phyloP scores from a whole-genome alignment of 1,140 invertebrate genomes.

The Tetramorium alpestre region DNA sequence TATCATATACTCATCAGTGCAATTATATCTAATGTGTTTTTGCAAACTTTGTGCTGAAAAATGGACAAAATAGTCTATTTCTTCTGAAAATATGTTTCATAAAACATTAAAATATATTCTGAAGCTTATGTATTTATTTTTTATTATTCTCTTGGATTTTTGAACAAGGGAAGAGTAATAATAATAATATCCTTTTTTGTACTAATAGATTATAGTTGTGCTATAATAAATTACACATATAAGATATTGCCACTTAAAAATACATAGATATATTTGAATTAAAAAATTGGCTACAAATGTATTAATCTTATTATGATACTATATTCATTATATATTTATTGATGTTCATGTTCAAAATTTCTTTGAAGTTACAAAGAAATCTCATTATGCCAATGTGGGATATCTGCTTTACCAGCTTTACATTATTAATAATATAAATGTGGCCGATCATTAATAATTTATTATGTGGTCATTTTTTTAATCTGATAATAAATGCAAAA shows the following conservation, averaged over 20 bases:
- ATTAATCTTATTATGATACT: conserved; percentile 26
- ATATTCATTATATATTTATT: conserved; percentile 24
- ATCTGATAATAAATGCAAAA: conserved; percentile 62
- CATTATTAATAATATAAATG: conserved; percentile 26
- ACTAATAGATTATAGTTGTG: not conserved
- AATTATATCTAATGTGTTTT: not conserved
- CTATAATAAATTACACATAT: not conserved
- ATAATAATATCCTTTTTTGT: not conserved
- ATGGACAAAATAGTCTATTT: not conserved
- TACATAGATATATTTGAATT: conserved; percentile 43
- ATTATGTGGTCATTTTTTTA: conserved; percentile 14
- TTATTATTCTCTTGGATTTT: not conserved
- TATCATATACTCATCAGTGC: not conserved
- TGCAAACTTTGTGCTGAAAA: not conserved
- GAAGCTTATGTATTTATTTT: conserved; percentile 7
- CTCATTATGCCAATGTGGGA: conserved; percentile 3
- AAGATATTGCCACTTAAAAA: conserved; percentile 23
- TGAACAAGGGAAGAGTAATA: not conserved
- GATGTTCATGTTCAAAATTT: conserved; percentile 3
- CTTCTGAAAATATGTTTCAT: not conserved
- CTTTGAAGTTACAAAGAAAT: conserved; percentile 6
- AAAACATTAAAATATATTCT: not conserved
- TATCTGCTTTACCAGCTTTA: conserved; percentile 12
- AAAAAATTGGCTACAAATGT: conserved; percentile 47
- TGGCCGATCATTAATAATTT: conserved; percentile 11